Evolutionary conservation across 2,888 invertebrate species (phyloP), one percentile per base, ranked within the genome.

Genomic region (Phortica magna): DNA sequence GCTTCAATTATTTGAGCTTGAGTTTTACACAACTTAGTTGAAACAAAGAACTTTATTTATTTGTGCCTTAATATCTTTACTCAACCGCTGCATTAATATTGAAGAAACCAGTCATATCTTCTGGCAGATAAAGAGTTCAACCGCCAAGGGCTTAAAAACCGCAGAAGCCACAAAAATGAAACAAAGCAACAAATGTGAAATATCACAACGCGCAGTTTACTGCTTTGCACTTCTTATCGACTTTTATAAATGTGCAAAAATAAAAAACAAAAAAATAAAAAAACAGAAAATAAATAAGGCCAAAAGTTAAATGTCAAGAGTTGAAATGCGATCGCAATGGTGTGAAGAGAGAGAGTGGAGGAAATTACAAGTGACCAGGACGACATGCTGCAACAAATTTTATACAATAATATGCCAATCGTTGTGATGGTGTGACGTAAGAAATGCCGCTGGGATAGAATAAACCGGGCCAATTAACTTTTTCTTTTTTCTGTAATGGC

Each of bases 101-200:
- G 5, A 31, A 31, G 31, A 31, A 31, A 1, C 31, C 31, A 4
- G 31, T 31, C 31, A 31, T 31, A 31, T 31, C 5, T 31, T 31
- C 31, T 31, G 2, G 2, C 31, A 4, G 31, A 31, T 31, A 31
- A 31, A 31, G 31, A 31, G 31, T 4, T 31, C 31, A 31, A 31
- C 31, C 3, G 14, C 9, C 53, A 53, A 14, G 6, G 17, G 17
- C 12, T 2, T 53, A 9, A 59, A 17, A 59, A 14, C 14, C 7
- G 59, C 9, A 39, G 12, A 65, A 65, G 14, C 39, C 65, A 12
- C 65, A 39, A 65, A 65, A 39, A 31, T 31, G 5, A 14, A 14
- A 39, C 65, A 65, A 65, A 5, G 65, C 1, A 65, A 65, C 39
- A 65, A 39, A 65, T 65, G 41, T n/a, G n/a, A 65, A 65, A 39